These are phyloP conservation scores for Sebastes oblongus DNA, from an alignment of 2,797 vertebrate genomes.

Conservation along the genomic window DNA sequence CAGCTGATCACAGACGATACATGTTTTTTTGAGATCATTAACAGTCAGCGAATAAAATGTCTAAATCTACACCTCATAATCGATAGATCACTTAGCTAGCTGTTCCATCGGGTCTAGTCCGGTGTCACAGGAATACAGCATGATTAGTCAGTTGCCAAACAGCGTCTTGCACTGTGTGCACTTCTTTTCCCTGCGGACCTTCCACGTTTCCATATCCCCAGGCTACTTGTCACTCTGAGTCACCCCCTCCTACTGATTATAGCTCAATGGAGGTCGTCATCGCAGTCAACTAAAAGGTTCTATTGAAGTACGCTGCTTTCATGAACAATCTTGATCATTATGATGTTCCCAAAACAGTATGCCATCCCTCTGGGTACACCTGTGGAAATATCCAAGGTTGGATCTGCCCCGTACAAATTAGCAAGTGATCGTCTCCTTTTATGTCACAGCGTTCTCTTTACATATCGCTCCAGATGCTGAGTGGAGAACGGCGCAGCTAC, in stretches of 20 bases:
- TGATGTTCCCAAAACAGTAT: not conserved
- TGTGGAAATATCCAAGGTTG: not conserved
- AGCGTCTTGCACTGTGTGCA: not conserved
- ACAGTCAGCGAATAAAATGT: not conserved
- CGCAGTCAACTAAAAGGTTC: conserved; percentile 2
- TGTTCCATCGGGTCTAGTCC: not conserved
- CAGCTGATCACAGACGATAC: not conserved
- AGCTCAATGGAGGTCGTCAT: conserved; percentile 39
- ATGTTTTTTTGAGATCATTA: not conserved
- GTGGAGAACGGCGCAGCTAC: not conserved
- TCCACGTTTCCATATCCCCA: conserved; percentile 16
- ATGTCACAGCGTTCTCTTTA: not conserved
- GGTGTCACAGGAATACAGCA: not conserved
- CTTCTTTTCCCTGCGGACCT: conserved; percentile 10
- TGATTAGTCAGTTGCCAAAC: conserved; percentile 29
- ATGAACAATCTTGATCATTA: conserved; percentile 17
- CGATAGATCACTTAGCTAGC: not conserved
- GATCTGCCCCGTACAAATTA: conserved; percentile 2
- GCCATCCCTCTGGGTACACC: not conserved
- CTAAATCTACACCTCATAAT: not conserved
- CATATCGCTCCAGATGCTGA: not conserved
- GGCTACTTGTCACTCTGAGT: conserved; percentile 9
- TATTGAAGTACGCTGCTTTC: not conserved
- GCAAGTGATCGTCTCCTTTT: not conserved
- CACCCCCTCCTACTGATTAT: conserved; percentile 5